These are phyloP conservation scores for Trinectes maculatus DNA, from an alignment of 2,113 vertebrate species.

Conservation along the genomic window DNA sequence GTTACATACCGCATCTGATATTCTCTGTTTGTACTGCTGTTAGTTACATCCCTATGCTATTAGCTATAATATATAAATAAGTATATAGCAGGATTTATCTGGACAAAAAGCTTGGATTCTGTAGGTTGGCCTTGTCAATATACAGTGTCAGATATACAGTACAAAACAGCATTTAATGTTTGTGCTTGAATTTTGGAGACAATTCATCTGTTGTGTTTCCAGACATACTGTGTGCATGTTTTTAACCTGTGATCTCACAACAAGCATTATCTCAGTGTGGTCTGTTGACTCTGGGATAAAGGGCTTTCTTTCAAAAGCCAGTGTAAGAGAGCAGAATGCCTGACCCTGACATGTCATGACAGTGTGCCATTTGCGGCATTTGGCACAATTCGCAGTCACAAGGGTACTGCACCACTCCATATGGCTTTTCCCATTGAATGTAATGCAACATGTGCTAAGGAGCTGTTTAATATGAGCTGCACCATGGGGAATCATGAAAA, in stretches of 20 bases:
- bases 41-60: constrained; percentile 23
- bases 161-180: background rate
- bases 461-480: constrained; percentile 2
- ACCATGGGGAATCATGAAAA: background rate
- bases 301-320: constrained; percentile 51
- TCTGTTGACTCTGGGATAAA: constrained; percentile 69
- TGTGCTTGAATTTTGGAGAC: constrained; percentile 7
- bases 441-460: constrained; percentile 30
- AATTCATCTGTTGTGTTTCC: constrained; percentile 21
- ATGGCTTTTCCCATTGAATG: constrained; percentile 10
- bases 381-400: constrained; percentile 49
- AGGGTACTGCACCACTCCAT: constrained; percentile 1
- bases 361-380: constrained; percentile 56
- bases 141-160: background rate
- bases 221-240: constrained; percentile 45
- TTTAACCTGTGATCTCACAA: constrained; percentile 55
- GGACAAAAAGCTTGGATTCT: constrained; percentile 14
- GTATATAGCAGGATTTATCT: constrained; percentile 22
- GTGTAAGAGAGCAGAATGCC: constrained; percentile 45
- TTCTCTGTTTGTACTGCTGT: constrained; percentile 12
- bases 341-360: constrained; percentile 62
- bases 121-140: background rate
- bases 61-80: constrained; percentile 32
- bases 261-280: constrained; percentile 55
- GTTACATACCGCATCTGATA: constrained; percentile 14